These are phyloP conservation scores for Phoxinus dragarum DNA, from an alignment of 2,797 vertebrate genomes.

Conservation along the genomic window DNA sequence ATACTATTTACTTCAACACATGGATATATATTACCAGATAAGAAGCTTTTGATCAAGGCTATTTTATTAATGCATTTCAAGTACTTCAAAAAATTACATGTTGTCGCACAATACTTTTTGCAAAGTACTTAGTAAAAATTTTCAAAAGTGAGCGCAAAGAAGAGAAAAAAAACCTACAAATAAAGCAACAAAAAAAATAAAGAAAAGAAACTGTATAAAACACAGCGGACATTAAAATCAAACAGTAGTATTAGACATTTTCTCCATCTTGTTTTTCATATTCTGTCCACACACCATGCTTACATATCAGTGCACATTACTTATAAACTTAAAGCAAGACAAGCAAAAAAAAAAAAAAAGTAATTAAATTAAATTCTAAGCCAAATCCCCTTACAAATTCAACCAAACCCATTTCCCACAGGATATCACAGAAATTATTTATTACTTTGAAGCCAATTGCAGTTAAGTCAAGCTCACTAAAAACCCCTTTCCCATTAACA, in stretches of 20 bases:
- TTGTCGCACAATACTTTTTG: conserved; percentile 86
- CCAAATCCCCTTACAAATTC: conserved; percentile 63
- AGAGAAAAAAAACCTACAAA: conserved; percentile 72
- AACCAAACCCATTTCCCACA: conserved; percentile 80
- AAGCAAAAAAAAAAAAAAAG: conserved; percentile 64
- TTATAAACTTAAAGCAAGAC: conserved; percentile 82
- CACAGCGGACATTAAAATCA: conserved; percentile 89
- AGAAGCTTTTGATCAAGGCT: conserved; percentile 83
- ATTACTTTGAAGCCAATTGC: conserved; percentile 75
- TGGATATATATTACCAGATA: neutral
- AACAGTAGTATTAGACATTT: conserved; percentile 89
- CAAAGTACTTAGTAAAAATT: conserved; percentile 86
- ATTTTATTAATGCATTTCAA: conserved; percentile 98
- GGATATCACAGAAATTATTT: conserved; percentile 75
- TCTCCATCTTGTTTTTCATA: conserved; percentile 77
- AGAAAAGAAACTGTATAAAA: conserved; percentile 89
- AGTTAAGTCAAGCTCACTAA: conserved; percentile 77
- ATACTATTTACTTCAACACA: neutral
- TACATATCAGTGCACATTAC: conserved; percentile 90
- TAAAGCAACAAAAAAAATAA: conserved; percentile 69
- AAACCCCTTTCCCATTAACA: conserved; percentile 83
- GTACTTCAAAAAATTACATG: conserved; percentile 90
- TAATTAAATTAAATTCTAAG: conserved; percentile 56
- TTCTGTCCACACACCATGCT: conserved; percentile 66
- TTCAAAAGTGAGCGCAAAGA: conserved; percentile 83